Percentiles rank a stretch among this genome's conserved stretches.
These are phyloP conservation scores for Eilema sororculum DNA, from an alignment of 2,888 invertebrate species.

Conservation along the genomic window DNA sequence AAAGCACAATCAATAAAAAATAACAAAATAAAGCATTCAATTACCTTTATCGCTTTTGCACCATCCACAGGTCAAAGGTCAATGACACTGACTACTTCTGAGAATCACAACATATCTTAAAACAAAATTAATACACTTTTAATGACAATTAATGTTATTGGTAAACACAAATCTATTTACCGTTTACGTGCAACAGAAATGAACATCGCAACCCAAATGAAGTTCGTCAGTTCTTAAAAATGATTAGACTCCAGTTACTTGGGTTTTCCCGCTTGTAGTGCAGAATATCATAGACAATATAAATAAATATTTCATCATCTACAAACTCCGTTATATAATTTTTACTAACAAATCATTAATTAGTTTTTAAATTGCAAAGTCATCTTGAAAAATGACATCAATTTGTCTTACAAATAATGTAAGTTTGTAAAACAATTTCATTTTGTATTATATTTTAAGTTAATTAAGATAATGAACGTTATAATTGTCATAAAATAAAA, in stretches of 20 bases:
- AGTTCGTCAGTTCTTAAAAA: slow-evolving; percentile 27
- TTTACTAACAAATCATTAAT: neutral
- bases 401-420: neutral
- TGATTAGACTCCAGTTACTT: slow-evolving; percentile 20
- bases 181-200: slow-evolving; percentile 34
- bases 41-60: neutral
- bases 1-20: neutral
- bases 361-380: neutral
- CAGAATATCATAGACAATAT: slow-evolving; percentile 19
- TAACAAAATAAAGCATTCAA: neutral
- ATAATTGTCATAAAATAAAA: neutral
- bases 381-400: neutral
- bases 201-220: slow-evolving; percentile 34
- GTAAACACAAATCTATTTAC: slow-evolving; percentile 12
- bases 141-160: neutral
- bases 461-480: neutral
- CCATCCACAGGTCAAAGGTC: slow-evolving; percentile 11
- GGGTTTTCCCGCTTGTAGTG: slow-evolving; percentile 34
- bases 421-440: neutral
- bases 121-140: neutral
- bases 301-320: neutral
- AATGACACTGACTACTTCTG: slow-evolving; percentile 4
- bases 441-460: neutral
- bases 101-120: slow-evolving; percentile 29
- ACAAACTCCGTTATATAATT: neutral